phyloP scores from a whole-genome alignment of 1,140 invertebrate genomes.

The Brachionus manjavacas region DNA sequence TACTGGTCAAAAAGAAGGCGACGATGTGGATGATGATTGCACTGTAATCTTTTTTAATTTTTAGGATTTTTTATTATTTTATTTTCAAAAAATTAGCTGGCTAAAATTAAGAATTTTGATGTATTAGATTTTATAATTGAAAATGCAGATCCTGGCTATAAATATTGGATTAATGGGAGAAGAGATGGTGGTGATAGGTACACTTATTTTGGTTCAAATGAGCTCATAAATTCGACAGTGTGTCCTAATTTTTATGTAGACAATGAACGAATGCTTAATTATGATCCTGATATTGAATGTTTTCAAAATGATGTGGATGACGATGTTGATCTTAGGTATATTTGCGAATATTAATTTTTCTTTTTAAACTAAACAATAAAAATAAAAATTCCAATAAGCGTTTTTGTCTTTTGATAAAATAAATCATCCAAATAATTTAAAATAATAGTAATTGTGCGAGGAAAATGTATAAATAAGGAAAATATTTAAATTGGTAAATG shows the following conservation, averaged over 20 bases:
- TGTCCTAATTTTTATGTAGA: background rate
- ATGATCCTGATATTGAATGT: background rate
- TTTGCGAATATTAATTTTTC: background rate
- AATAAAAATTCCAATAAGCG: background rate
- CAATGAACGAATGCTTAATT: background rate
- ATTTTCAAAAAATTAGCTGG: background rate
- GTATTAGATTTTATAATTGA: background rate
- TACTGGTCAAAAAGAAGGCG: background rate
- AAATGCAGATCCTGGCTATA: background rate
- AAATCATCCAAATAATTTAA: background rate
- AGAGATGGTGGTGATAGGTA: background rate
- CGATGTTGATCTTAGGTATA: background rate
- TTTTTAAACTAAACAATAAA: background rate
- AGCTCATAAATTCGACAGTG: background rate
- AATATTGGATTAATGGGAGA: background rate
- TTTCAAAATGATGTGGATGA: background rate
- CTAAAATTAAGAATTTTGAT: background rate
- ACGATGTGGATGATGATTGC: background rate
- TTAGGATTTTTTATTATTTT: background rate
- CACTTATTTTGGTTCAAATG: background rate
- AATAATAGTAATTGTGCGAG: too few relatives aligned
- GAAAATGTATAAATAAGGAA: too few relatives aligned
- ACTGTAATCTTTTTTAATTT: background rate
- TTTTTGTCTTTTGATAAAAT: background rate
- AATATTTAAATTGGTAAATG: too few relatives aligned